These are phyloP conservation scores for Drosophila neoperkinsi DNA, from an alignment of 2,888 invertebrate species.

Conservation along the genomic window DNA sequence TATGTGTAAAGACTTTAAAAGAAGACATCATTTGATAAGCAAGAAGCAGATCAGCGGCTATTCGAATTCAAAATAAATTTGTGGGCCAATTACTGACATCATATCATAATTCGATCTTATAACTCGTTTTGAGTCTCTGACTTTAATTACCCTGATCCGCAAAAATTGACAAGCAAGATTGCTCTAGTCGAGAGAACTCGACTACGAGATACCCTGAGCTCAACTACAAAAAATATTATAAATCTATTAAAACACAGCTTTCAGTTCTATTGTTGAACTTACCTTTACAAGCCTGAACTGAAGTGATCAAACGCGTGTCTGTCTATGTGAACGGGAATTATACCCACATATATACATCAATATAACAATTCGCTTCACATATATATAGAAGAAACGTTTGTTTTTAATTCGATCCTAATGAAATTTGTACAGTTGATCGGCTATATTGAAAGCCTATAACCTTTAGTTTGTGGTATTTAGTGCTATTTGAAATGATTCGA, in stretches of 20 bases:
- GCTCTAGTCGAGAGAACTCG: background rate
- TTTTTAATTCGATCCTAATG: background rate
- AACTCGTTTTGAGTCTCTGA: constrained; percentile 9
- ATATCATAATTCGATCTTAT: constrained; percentile 11
- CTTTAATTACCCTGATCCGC: background rate
- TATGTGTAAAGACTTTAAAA: background rate
- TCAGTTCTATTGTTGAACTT: too few relatives aligned
- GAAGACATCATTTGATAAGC: background rate
- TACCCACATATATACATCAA: too few relatives aligned
- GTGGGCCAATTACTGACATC: background rate
- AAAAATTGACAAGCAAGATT: background rate
- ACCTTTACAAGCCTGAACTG: background rate
- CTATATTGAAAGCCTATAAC: background rate
- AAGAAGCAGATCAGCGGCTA: background rate
- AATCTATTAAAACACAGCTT: background rate
- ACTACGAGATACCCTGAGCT: background rate
- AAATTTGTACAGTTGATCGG: background rate
- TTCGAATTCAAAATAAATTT: background rate
- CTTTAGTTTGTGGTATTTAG: background rate
- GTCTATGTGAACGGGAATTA: background rate
- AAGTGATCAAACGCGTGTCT: background rate
- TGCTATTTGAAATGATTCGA: background rate
- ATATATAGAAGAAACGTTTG: background rate
- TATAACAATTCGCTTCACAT: background rate
- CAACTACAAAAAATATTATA: background rate